Conservation (phyloP, 2,888 invertebrate species). For the Phyllotreta cruciferae region DNA sequence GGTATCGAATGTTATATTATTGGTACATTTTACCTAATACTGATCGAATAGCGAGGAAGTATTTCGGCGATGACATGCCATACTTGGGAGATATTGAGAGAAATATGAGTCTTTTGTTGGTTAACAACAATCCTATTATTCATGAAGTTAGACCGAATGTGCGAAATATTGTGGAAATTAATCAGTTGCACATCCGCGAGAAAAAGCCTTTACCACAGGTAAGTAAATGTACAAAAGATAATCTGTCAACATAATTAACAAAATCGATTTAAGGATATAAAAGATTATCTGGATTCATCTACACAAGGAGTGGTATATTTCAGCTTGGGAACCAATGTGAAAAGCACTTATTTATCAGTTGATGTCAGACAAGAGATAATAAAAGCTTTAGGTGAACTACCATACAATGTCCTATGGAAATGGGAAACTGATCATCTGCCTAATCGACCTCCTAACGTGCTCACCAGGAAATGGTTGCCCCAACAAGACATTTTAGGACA, state of each 20-base stretch:
- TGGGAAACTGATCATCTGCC: conserved; percentile 54
- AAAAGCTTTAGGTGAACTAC: conserved; percentile 55
- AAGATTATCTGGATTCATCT: conserved; percentile 53
- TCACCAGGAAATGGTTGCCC: conserved; percentile 60
- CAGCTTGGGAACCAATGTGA: conserved; percentile 59
- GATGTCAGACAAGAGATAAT: conserved; percentile 51
- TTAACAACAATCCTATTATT: conserved; percentile 39
- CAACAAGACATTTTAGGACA: conserved; percentile 60
- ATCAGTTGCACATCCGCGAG: conserved; percentile 36
- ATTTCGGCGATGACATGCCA: conserved; percentile 47
- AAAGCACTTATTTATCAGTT: conserved; percentile 53
- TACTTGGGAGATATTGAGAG: conserved; percentile 40
- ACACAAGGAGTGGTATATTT: conserved; percentile 57
- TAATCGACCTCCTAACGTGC: conserved; percentile 55
- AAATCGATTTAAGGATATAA: conserved; percentile 50
- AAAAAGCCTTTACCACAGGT: conserved; percentile 37
- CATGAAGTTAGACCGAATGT: conserved; percentile 38
- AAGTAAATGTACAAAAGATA: background rate
- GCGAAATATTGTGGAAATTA: conserved; percentile 39
- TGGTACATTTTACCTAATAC: conserved; percentile 33
- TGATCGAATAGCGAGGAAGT: conserved; percentile 35
- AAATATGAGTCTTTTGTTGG: conserved; percentile 40
- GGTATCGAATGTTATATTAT: conserved; percentile 36
- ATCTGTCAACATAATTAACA: no score
- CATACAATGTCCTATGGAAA: conserved; percentile 60